Conservation (phyloP, 2,797 vertebrate genomes). For the Gambusia yucatana region DNA sequence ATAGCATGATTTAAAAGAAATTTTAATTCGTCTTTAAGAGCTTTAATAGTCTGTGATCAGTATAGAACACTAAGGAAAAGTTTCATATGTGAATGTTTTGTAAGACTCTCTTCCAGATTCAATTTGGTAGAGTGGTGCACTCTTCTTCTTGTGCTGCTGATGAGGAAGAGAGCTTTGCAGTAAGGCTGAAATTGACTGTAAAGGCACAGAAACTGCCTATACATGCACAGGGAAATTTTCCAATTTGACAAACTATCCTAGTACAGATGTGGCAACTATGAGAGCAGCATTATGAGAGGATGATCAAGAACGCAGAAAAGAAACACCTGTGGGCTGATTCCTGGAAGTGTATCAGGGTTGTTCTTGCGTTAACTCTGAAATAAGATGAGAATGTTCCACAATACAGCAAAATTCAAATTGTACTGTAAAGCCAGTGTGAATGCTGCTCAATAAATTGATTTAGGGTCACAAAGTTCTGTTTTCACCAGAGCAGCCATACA, state of each 20-base stretch:
- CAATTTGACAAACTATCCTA: neutral
- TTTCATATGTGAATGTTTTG: too few species aligned
- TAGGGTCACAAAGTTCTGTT: slow-evolving; percentile 23
- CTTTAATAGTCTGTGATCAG: neutral
- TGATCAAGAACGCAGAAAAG: neutral
- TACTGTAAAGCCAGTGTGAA: neutral
- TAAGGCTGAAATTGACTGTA: neutral
- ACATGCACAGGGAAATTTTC: neutral
- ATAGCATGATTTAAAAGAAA: neutral
- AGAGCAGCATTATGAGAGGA: neutral
- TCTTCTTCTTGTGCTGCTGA: neutral
- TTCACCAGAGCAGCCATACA: slow-evolving; percentile 46
- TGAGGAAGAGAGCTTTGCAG: neutral
- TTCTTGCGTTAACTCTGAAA: neutral
- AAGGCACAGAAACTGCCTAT: neutral
- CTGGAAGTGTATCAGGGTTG: neutral
- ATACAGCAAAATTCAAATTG: neutral
- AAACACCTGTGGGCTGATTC: neutral
- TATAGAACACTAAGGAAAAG: neutral
- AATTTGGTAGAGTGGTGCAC: neutral
- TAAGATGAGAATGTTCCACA: neutral
- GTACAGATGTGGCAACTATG: neutral
- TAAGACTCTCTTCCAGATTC: neutral
- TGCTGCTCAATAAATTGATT: slow-evolving; percentile 6
- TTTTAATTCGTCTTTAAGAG: neutral